Conservation (phyloP, 2,797 vertebrate genomes). For the Poliocrania exsul region DNA sequence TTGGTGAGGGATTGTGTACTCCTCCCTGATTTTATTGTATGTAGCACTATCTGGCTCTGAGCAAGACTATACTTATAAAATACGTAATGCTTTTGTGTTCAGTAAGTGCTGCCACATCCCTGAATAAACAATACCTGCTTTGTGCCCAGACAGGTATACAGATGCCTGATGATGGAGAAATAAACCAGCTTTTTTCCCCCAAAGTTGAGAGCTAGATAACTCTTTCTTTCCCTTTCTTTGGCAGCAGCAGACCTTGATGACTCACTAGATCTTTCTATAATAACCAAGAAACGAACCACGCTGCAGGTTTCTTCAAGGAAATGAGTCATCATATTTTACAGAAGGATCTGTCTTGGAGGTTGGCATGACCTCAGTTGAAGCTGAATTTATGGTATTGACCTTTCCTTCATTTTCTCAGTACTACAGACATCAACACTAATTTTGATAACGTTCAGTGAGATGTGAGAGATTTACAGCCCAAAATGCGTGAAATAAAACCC, state of each 20-base stretch:
- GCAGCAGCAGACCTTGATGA: background rate
- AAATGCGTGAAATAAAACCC: background rate
- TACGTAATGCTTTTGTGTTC: background rate
- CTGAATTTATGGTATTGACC: conserved; percentile 15
- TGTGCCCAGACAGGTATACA: background rate
- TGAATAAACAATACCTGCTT: background rate
- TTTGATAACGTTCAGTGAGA: background rate
- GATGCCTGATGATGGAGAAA: background rate
- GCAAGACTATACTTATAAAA: background rate
- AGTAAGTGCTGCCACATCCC: background rate
- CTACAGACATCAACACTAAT: background rate
- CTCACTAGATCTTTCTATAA: background rate
- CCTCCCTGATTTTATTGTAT: background rate
- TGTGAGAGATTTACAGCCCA: background rate
- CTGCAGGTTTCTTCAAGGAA: background rate
- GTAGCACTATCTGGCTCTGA: background rate
- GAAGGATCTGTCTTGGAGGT: background rate
- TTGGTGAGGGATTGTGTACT: background rate
- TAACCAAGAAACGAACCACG: background rate
- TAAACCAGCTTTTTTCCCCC: background rate
- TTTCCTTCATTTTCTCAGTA: conserved; percentile 24
- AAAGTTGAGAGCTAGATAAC: background rate
- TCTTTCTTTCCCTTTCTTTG: background rate
- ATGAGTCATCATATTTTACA: background rate
- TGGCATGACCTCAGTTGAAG: background rate